phyloP scores from a whole-genome alignment of 2,888 invertebrate genomes.

The Bombyx huttoni region DNA sequence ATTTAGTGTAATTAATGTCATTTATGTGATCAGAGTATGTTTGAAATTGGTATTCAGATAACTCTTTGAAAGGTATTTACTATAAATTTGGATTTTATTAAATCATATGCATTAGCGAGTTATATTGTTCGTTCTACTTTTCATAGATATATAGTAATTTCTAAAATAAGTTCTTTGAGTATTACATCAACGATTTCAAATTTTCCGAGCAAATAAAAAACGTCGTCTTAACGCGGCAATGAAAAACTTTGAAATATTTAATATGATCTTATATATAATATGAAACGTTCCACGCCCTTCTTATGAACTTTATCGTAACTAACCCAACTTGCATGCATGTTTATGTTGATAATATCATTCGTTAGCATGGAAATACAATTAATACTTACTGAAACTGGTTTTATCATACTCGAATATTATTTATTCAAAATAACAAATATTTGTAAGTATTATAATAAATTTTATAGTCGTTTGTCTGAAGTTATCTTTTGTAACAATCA shows the following conservation, averaged over 20 bases:
- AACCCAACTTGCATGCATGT: neutral
- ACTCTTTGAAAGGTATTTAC: slow-evolving; percentile 37
- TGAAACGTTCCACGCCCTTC: too few species aligned
- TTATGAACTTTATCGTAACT: neutral
- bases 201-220: too few species aligned
- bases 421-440: neutral
- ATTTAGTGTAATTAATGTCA: slow-evolving; percentile 52
- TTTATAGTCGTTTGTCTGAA: neutral
- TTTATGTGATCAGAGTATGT: slow-evolving; percentile 27
- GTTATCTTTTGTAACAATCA: too few species aligned
- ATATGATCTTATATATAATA: too few species aligned
- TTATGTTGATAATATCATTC: neutral
- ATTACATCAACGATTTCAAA: too few species aligned
- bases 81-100: slow-evolving; percentile 13
- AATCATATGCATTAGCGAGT: neutral
- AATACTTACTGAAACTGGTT: neutral
- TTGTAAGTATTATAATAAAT: neutral
- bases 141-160: too few species aligned
- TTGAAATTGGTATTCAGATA: slow-evolving; percentile 49
- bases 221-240: too few species aligned
- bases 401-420: neutral
- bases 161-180: too few species aligned
- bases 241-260: too few species aligned
- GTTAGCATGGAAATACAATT: neutral
- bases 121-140: too few species aligned